These are phyloP conservation scores for Tipula confusa DNA, from an alignment of 2,888 invertebrate genomes.

Conservation along the genomic window DNA sequence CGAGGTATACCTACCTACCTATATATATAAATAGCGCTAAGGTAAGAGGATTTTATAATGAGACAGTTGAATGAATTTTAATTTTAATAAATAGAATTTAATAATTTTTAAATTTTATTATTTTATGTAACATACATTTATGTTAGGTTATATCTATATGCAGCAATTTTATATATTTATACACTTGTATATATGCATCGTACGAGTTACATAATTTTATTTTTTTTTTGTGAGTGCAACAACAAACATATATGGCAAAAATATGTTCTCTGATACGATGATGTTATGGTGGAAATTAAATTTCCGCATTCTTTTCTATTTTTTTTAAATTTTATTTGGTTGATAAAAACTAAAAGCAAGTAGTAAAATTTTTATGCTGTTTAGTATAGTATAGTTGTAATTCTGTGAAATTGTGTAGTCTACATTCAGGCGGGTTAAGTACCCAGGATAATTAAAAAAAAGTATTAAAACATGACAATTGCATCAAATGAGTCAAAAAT, in stretches of 20 bases:
- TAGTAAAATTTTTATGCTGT: not conserved
- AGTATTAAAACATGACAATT: not conserved
- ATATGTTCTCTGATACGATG: not conserved
- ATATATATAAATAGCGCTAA: not conserved
- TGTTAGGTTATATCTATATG: not conserved
- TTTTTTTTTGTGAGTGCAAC: no score
- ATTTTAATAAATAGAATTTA: conserved; percentile 25
- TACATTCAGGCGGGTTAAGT: no score
- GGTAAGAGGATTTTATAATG: conserved; percentile 16
- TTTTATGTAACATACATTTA: not conserved
- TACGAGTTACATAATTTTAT: not conserved
- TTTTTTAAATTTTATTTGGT: not conserved
- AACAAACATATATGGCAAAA: not conserved
- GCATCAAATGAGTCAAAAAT: conserved; percentile 5
- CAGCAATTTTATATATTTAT: not conserved
- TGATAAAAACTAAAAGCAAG: not conserved
- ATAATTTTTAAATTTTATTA: not conserved
- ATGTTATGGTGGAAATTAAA: conserved; percentile 3
- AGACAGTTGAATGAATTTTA: conserved; percentile 20
- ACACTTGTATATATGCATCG: not conserved
- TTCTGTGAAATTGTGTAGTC: not conserved
- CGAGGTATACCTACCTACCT: not conserved
- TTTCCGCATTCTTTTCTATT: not conserved
- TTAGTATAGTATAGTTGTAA: not conserved
- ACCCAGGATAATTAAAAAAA: not conserved